A percentile compares a stretch with the other conserved stretches of the same genome.
Evolutionary conservation across 1,140 invertebrate genomes (phyloP).

Genomic region (Heliconius eleuchia): DNA sequence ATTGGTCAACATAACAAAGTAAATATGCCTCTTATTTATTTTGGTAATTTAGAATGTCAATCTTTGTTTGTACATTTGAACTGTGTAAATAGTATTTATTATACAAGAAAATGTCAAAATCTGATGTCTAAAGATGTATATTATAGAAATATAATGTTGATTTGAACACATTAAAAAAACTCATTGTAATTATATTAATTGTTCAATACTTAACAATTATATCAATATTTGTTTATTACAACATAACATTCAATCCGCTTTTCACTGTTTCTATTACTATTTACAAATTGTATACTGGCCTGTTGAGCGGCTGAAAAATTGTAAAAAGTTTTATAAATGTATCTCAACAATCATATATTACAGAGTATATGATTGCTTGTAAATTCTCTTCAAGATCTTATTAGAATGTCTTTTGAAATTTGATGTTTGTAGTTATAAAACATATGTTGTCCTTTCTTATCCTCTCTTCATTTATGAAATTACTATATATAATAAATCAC

Average conservation of each 20-base stretch:
- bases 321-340: neutral
- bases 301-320: neutral
- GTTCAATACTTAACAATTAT: neutral
- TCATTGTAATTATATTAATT: neutral
- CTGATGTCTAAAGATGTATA: neutral
- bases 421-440: no score
- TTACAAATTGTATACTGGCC: neutral
- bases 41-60: constrained; percentile 49
- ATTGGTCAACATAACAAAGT: constrained; percentile 65
- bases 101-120: neutral
- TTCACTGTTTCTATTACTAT: neutral
- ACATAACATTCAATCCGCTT: no score
- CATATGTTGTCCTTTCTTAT: no score
- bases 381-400: no score
- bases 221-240: neutral
- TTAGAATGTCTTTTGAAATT: no score
- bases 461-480: no score
- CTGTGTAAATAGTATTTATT: neutral
- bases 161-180: neutral
- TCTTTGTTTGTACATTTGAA: constrained; percentile 1
- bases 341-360: no score
- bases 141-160: neutral
- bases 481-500: no score
- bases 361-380: neutral
- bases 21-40: constrained; percentile 73